Evolutionary conservation across 2,797 vertebrate species (phyloP), one percentile per base, ranked within the genome.

Genomic region (Manis javanica): DNA sequence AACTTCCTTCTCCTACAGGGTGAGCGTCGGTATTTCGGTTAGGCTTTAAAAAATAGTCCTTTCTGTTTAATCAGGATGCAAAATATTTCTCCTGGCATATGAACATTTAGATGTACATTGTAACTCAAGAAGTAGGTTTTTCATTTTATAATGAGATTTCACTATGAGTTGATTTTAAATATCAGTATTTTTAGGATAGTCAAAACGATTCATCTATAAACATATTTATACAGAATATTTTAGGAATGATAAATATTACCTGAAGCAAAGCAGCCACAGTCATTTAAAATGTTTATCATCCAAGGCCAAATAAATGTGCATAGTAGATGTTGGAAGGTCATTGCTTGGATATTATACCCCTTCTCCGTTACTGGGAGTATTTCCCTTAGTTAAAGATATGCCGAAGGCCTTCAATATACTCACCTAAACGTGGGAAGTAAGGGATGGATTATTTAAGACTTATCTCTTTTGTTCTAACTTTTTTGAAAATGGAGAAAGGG

Each of bases 1-100:
- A 79, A 79, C n/a, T 90, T 57, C 51, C 77, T 92, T 93, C 24
- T 93, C 51, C 71, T 34, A 18, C 29, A 72, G 49, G 68, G 55
- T 78, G 55, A 79, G 79, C 7, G 4, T 57, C n/a, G 29, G 19
- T 23, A 49, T 87, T 92, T 83, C 21, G 86, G 91, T 53, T 59
- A 29, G 68, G 57, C 26, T 53, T 72, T 42, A 49, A 69, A 77
- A 90, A 86, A 51, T 59, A 19, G 82, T 63, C 16, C 49, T 94
- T 53, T 92, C 31, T 87, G 1, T 93, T 86, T 96, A 92, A 91
- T 19, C 46, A 87, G 78, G n/a, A 42, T 88, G 53, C 39, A 83
- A 72, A 89, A 8, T 81, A 12, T 93, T 97, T 79, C 46, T 92
- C 61, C 66, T 74, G 19, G 46, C 34, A 37, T 78, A 51, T 88